Evolutionary conservation across 2,797 vertebrate species (phyloP), one percentile per base, ranked within the genome.

Genomic region (Mormyrus proboscirostris): DNA sequence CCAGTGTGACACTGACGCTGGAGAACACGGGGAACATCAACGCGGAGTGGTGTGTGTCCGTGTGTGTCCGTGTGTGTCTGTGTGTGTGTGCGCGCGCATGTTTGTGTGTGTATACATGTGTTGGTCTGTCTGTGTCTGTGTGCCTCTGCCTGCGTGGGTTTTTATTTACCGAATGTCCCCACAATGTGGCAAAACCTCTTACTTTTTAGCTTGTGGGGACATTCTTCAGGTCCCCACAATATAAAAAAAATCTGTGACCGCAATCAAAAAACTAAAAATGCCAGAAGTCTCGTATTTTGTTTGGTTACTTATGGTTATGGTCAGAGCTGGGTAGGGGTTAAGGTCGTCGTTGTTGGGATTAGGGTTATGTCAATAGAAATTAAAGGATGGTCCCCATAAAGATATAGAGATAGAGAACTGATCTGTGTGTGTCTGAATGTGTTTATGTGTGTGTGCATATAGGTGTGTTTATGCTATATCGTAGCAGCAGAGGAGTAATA

Each of bases 21-120:
- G 94, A 95, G 88, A 99, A 99, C 95, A 96, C 92, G 0, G 97
- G 97, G 0, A 93, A 93, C 73, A 92, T 98, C 88, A 94, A 96
- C 88, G 96, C 96, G 53, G 95, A 97, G 69, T 99, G 99, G 99
- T 99, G 93, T 91, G 92, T 83, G 73, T 44, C 38, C 4, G 29
- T 33, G 25, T 33, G 3, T 12, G 3, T 69, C 3, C 29, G 3
- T 1, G 0, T 25, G n/a, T 62, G 59, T 1, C 2, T 3, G 2
- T 25, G 8, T 1, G 59, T 25, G 51, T 53, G 51, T 53, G 51
- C 14, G 12, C 3, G 51, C 14, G 2, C 14, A 0, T 22, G 57
- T 22, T 1, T 10, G 65, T 41, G 10, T 73, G 65, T 50, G 14
- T 51, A 10, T 5, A 5, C 53, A 41, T 88, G n/a, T 73, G n/a